Evolutionary conservation across 2,797 vertebrate genomes (phyloP).

Genomic region (Pygocentrus nattereri): DNA sequence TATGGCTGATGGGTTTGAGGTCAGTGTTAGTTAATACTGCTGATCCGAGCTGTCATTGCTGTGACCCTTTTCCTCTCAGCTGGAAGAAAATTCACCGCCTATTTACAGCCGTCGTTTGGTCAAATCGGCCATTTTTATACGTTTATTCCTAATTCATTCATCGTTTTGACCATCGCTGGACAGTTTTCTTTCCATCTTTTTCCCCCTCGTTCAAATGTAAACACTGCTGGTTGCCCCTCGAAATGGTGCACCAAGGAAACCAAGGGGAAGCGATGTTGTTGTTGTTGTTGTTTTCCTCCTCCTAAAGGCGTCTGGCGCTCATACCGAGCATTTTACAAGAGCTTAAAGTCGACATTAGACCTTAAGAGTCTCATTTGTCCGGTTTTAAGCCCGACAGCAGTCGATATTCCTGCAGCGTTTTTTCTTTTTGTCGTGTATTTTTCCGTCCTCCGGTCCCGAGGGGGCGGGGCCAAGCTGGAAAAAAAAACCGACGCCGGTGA

Average conservation of each 20-base stretch:
- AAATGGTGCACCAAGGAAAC: not conserved
- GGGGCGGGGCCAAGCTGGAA: constrained; percentile 67
- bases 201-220: constrained; percentile 40
- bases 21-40: constrained; percentile 50
- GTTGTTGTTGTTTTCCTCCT: constrained; percentile 24
- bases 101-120: not conserved
- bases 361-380: not conserved
- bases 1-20: constrained; percentile 19
- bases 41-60: constrained; percentile 82
- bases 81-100: not conserved
- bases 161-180: too few relatives aligned
- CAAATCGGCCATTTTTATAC: not conserved
- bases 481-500: constrained; percentile 47
- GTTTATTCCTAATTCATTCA: too few relatives aligned
- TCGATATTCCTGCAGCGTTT: not conserved
- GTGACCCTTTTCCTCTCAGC: constrained; percentile 72
- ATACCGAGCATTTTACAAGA: not conserved
- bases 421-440: constrained; percentile 50
- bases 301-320: not conserved
- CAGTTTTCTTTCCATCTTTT: not conserved
- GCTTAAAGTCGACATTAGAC: not conserved
- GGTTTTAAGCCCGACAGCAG: not conserved
- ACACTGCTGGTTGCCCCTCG: constrained; percentile 53
- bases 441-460: constrained; percentile 51
- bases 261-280: constrained; percentile 13